Percentiles rank a stretch among this genome's conserved stretches.
phyloP scores from a whole-genome alignment of 2,797 vertebrate genomes.

The Lateolabrax maculatus region DNA sequence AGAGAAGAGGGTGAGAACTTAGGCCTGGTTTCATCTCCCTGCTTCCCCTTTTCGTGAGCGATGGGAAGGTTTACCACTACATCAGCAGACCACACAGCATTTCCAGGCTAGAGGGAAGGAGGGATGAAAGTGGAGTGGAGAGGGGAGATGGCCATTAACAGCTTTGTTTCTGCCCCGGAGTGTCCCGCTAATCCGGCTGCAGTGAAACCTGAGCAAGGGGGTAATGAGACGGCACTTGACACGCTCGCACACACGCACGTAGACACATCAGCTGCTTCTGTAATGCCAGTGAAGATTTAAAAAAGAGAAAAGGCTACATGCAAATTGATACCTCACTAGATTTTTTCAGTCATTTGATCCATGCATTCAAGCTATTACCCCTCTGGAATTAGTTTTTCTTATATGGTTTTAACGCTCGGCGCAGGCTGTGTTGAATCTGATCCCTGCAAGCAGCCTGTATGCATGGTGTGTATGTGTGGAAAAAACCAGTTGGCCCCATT shows the following conservation, averaged over 20 bases:
- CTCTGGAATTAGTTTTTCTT: conserved; percentile 61
- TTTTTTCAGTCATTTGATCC: conserved; percentile 70
- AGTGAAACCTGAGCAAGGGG: conserved; percentile 77
- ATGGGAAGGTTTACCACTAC: conserved; percentile 62
- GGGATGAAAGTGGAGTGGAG: conserved; percentile 41
- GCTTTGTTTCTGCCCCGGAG: conserved; percentile 59
- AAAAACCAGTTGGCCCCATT: conserved; percentile 72
- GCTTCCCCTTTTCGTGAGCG: conserved; percentile 39
- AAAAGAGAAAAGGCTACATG: conserved; percentile 65
- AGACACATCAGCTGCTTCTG: conserved; percentile 58
- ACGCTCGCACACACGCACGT: conserved; percentile 47
- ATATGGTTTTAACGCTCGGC: conserved; percentile 41
- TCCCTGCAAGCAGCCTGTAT: conserved; percentile 48
- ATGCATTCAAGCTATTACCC: conserved; percentile 48
- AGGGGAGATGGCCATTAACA: conserved; percentile 61
- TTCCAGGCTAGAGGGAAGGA: conserved; percentile 38
- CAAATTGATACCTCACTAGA: conserved; percentile 71
- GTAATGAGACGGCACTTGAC: conserved; percentile 81
- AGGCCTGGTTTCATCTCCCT: conserved; percentile 45
- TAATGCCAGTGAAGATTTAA: conserved; percentile 55
- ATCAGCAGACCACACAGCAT: conserved; percentile 61
- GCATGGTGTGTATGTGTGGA: conserved; percentile 60
- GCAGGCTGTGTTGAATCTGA: conserved; percentile 52
- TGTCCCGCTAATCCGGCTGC: conserved; percentile 78
- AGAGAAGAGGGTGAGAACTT: conserved; percentile 49